These are phyloP conservation scores for Doris montereyensis DNA, from an alignment of 2,888 invertebrate species.

Conservation along the genomic window DNA sequence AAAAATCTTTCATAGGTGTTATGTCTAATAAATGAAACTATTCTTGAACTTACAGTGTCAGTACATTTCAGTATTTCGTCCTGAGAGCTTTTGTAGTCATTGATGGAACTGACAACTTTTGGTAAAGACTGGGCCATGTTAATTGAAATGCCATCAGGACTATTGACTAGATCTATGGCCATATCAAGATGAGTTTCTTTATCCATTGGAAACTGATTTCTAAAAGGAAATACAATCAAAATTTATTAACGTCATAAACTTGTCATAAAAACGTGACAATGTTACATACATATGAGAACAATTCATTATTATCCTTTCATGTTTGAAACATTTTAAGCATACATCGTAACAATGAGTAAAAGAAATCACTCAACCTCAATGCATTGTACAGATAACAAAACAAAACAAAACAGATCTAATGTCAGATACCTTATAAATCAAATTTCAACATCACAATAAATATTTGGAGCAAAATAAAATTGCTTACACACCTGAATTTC, in stretches of 20 bases:
- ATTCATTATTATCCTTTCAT: too few species aligned
- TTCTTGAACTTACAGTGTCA: constrained; percentile 56
- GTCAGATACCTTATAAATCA: too few species aligned
- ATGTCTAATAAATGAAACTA: too few species aligned
- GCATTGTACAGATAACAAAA: too few species aligned
- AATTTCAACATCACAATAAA: not conserved
- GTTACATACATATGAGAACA: too few species aligned
- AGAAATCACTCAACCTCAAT: too few species aligned
- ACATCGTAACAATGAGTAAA: too few species aligned
- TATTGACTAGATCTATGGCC: constrained; percentile 54
- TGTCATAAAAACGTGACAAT: not conserved
- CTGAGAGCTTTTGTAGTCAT: constrained; percentile 56
- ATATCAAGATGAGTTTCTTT: constrained; percentile 54
- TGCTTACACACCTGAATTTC: constrained; percentile 53
- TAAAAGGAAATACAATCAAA: constrained; percentile 43
- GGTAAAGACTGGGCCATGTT: constrained; percentile 54
- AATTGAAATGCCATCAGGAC: constrained; percentile 50
- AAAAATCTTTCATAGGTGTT: too few species aligned
- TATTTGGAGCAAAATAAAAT: not conserved
- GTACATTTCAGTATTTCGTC: constrained; percentile 58
- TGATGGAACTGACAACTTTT: constrained; percentile 53
- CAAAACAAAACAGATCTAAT: too few species aligned
- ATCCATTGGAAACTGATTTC: constrained; percentile 61
- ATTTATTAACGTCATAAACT: too few species aligned
- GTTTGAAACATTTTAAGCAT: too few species aligned